A percentile compares a stretch with the other conserved stretches of the same genome.
These are phyloP conservation scores for Noctua fimbriata DNA, from an alignment of 2,888 invertebrate species.

Conservation along the genomic window DNA sequence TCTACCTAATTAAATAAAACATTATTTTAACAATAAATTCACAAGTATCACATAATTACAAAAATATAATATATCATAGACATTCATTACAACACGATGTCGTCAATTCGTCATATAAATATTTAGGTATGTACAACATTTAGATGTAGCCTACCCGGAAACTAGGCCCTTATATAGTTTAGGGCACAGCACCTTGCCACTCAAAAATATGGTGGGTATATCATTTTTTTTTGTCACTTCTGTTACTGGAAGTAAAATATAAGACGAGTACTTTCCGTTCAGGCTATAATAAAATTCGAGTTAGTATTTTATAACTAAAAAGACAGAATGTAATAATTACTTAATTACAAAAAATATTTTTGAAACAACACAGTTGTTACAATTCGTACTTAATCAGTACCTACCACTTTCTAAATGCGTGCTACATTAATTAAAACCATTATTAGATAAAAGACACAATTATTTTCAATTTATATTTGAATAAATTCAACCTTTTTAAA, in stretches of 20 bases:
- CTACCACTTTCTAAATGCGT: slow-evolving; percentile 76
- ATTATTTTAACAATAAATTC: slow-evolving; percentile 51
- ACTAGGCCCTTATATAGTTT: slow-evolving; percentile 61
- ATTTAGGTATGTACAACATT: slow-evolving; percentile 56
- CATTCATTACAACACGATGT: slow-evolving; percentile 59
- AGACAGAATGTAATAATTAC: slow-evolving; percentile 47
- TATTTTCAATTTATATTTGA: slow-evolving; percentile 66
- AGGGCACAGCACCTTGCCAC: slow-evolving; percentile 60
- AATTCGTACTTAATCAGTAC: slow-evolving; percentile 86
- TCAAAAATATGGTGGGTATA: slow-evolving; percentile 36
- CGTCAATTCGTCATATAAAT: slow-evolving; percentile 45
- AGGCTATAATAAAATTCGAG: slow-evolving; percentile 53
- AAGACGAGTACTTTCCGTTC: slow-evolving; percentile 45
- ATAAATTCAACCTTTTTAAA: slow-evolving; percentile 68
- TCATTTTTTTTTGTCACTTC: slow-evolving; percentile 19
- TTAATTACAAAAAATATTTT: slow-evolving; percentile 62
- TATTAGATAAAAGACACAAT: slow-evolving; percentile 66
- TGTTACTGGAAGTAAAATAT: slow-evolving; percentile 46
- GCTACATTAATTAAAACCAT: slow-evolving; percentile 66
- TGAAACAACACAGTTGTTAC: slow-evolving; percentile 89
- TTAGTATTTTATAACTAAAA: slow-evolving; percentile 41
- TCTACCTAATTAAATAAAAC: slow-evolving; percentile 52
- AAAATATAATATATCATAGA: slow-evolving; percentile 63
- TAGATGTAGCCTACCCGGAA: slow-evolving; percentile 52
- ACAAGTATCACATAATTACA: slow-evolving; percentile 63